Evolutionary conservation across 2,888 invertebrate species (phyloP).

Genomic region (Alentia gelatinosa): DNA sequence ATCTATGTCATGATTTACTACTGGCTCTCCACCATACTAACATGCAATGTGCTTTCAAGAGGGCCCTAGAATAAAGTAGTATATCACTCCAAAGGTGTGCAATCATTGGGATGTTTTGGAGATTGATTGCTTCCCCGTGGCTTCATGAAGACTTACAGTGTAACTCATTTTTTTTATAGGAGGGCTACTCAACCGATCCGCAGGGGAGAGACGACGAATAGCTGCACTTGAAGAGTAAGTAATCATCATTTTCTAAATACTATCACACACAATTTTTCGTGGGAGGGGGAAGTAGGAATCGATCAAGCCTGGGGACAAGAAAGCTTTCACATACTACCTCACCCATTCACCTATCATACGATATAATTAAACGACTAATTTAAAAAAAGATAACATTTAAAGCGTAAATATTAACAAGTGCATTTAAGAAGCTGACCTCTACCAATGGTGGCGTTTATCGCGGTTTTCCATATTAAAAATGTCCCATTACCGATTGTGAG

Average conservation of each 20-base stretch:
- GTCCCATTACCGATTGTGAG: too few species aligned
- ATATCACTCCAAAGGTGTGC: neutral
- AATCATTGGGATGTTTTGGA: neutral
- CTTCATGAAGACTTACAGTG: neutral
- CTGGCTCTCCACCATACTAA: neutral
- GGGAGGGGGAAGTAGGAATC: neutral
- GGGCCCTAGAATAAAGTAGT: neutral
- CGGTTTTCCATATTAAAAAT: too few species aligned
- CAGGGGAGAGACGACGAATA: slow-evolving; percentile 37
- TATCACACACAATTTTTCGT: too few species aligned
- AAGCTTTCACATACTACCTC: neutral
- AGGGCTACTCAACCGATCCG: slow-evolving; percentile 59
- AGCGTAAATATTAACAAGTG: neutral
- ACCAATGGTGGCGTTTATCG: too few species aligned
- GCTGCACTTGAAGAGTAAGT: slow-evolving; percentile 53
- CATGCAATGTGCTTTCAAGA: neutral
- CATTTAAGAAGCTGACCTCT: neutral
- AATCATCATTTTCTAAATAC: neutral
- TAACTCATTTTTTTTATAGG: slow-evolving; percentile 7
- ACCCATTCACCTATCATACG: neutral
- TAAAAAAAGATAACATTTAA: neutral
- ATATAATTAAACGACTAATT: neutral
- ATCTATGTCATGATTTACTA: neutral
- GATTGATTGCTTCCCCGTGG: neutral
- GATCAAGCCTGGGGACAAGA: neutral